Conservation (phyloP, 2,888 invertebrate species). For the Eupithecia insigniata region DNA sequence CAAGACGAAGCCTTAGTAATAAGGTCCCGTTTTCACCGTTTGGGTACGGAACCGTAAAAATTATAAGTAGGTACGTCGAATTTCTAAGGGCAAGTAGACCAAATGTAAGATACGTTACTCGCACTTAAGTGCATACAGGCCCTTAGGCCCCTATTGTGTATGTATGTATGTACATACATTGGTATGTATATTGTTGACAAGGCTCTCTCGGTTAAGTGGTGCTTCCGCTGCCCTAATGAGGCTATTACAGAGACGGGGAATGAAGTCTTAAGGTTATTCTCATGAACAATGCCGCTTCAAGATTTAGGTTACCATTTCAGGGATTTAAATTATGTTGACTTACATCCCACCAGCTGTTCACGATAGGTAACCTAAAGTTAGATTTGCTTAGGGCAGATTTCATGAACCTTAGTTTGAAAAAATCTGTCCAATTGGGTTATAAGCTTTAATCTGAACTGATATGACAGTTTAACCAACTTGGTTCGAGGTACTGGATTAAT, state of each 20-base stretch:
- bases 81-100: neutral
- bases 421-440: too few relatives aligned
- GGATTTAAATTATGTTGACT: neutral
- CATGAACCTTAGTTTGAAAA: neutral
- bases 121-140: neutral
- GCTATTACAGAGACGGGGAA: slow-evolving; percentile 24
- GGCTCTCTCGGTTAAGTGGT: slow-evolving; percentile 27
- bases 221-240: slow-evolving; percentile 23
- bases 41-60: too few relatives aligned
- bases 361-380: neutral
- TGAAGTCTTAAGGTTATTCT: slow-evolving; percentile 18
- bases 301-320: neutral
- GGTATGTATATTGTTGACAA: neutral
- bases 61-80: too few relatives aligned
- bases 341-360: neutral
- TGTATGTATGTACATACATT: neutral
- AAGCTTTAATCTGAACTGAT: too few relatives aligned
- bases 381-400: neutral
- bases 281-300: neutral
- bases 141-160: neutral
- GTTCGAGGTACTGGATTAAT: too few relatives aligned
- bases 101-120: neutral
- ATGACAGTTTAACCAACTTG: too few relatives aligned
- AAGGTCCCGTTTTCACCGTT: too few relatives aligned
- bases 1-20: too few relatives aligned